Percentiles rank a stretch among this genome's conserved stretches.
Conservation (phyloP, 2,797 vertebrate species). For the Luscinia megarhynchos region DNA sequence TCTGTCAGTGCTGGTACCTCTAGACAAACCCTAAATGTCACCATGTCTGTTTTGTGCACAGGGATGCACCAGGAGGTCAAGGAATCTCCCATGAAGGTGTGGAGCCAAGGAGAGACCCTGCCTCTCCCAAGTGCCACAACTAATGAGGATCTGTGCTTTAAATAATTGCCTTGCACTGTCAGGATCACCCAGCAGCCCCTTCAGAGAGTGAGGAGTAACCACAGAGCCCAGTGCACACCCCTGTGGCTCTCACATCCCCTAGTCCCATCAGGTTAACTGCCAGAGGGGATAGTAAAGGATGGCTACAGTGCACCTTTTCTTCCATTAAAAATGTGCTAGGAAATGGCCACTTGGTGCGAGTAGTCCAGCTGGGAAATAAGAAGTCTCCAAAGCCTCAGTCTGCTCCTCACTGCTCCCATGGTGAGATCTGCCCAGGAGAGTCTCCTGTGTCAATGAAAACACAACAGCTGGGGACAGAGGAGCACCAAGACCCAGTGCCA, state of each 20-base stretch:
- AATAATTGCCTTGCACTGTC: not conserved
- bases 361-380: not conserved
- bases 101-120: not conserved
- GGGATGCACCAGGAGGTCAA: not conserved
- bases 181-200: not conserved
- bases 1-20: not conserved
- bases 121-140: not conserved
- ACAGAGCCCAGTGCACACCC: accelerated
- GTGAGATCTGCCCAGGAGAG: not conserved
- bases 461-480: not conserved
- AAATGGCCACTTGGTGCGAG: not conserved
- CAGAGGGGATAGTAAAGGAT: not conserved
- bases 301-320: not conserved
- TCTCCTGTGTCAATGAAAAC: accelerated
- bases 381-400: not conserved
- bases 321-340: not conserved
- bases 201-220: accelerated
- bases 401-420: not conserved
- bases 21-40: not conserved
- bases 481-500: not conserved
- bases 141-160: not conserved
- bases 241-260: accelerated
- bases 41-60: not conserved
- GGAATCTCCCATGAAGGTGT: accelerated
- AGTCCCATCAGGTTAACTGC: not conserved